A percentile compares a stretch with the other conserved stretches of the same genome.
Evolutionary conservation across 23 tunicate genomes (phyloP).

Genomic region (Corella eumyota): DNA sequence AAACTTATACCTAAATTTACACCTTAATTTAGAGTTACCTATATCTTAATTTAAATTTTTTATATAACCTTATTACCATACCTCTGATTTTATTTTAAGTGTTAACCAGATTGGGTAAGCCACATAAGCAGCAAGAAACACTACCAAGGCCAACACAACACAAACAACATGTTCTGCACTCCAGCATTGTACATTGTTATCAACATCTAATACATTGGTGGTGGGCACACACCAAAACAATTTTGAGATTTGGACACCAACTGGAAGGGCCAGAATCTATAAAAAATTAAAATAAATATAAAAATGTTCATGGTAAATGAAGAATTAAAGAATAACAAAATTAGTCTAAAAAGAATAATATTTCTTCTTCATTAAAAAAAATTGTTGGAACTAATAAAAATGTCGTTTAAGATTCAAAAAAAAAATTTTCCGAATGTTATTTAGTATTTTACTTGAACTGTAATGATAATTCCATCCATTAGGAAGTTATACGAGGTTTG

Average conservation of each 20-base stretch:
- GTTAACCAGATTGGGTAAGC: conserved; percentile 53
- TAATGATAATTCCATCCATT: conserved; percentile 3
- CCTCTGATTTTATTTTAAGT: conserved; percentile 24
- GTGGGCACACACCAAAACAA: conserved; percentile 74
- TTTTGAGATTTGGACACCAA: conserved; percentile 81
- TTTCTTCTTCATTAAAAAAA: neutral
- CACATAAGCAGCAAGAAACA: conserved; percentile 26
- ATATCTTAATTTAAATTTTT: too few species aligned
- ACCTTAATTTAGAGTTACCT: too few species aligned
- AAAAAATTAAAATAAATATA: neutral
- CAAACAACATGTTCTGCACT: conserved; percentile 45
- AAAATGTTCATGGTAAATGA: neutral
- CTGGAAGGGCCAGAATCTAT: conserved; percentile 57
- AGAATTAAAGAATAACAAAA: neutral
- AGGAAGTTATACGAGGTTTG: neutral
- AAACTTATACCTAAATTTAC: too few species aligned
- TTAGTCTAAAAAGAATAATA: neutral
- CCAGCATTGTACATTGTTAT: conserved; percentile 61
- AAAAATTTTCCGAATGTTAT: too few species aligned
- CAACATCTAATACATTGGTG: conserved; percentile 51
- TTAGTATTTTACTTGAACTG: conserved; percentile 15
- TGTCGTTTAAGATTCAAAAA: too few species aligned
- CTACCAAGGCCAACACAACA: conserved; percentile 28
- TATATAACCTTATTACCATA: too few species aligned
- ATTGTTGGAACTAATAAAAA: too few species aligned